phyloP scores from a whole-genome alignment of 2,888 invertebrate species.

The Sarcophaga rosellei region DNA sequence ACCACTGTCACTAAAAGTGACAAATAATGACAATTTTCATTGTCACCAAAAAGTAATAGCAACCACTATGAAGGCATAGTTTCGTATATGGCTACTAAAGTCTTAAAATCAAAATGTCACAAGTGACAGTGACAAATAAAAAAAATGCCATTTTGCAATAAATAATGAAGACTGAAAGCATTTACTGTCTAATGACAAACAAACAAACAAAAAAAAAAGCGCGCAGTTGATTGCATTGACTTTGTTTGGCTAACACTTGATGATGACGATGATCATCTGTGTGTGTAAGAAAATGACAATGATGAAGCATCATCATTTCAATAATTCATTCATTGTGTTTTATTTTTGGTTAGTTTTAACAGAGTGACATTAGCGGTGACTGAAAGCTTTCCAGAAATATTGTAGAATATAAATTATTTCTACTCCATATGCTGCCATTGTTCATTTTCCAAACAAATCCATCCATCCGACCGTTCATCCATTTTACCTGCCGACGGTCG shows the following conservation, averaged over 20 bases:
- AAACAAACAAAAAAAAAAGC: too few species aligned
- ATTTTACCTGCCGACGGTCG: background rate
- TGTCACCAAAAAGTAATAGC: too few species aligned
- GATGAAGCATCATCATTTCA: conserved; percentile 38
- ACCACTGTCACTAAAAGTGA: background rate
- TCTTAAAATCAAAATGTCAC: too few species aligned
- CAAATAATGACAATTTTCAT: too few species aligned
- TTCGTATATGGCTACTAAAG: too few species aligned
- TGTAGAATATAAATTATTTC: conserved; percentile 44
- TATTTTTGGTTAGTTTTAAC: conserved; percentile 33
- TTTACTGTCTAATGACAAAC: too few species aligned
- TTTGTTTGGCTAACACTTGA: background rate
- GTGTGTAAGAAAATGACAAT: conserved; percentile 42
- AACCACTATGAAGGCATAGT: too few species aligned
- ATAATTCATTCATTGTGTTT: background rate
- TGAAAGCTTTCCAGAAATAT: conserved; percentile 22
- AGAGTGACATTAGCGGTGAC: conserved; percentile 33
- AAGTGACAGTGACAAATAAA: too few species aligned
- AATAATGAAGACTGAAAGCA: too few species aligned
- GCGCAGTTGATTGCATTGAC: too few species aligned
- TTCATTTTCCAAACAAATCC: background rate
- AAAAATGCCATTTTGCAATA: too few species aligned
- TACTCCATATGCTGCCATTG: conserved; percentile 52
- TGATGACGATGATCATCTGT: conserved; percentile 32
- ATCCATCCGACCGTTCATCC: background rate